A percentile compares a stretch with the other conserved stretches of the same genome.
Evolutionary conservation across 2,888 invertebrate species (phyloP).

Genomic region (Neria commutata): DNA sequence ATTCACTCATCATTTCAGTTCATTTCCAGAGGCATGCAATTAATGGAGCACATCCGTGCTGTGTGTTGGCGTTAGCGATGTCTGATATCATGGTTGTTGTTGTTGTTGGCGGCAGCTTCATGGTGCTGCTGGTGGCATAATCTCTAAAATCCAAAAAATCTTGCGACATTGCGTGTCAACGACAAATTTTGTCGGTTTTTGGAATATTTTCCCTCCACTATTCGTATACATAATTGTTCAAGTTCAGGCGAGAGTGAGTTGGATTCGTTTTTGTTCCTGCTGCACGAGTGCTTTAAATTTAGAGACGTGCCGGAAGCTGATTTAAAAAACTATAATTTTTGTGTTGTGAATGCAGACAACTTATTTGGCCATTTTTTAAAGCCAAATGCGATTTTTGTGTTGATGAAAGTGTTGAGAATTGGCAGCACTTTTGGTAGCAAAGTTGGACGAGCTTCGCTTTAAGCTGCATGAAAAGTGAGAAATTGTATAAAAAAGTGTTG

Average conservation of each 20-base stretch:
- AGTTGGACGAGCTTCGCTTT: no score
- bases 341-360: background rate
- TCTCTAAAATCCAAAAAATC: background rate
- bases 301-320: background rate
- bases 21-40: constrained; percentile 38
- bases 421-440: no score
- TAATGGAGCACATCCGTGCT: constrained; percentile 49
- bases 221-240: background rate
- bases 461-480: no score
- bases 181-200: constrained; percentile 19
- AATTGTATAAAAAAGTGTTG: no score
- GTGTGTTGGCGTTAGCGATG: background rate
- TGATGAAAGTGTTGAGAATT: no score
- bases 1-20: constrained; percentile 42
- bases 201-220: background rate
- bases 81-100: background rate
- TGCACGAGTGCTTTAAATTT: background rate
- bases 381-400: no score
- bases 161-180: constrained; percentile 23
- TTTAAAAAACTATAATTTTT: background rate
- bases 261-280: background rate
- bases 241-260: background rate
- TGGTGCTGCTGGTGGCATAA: background rate
- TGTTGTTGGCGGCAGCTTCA: background rate
- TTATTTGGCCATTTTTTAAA: no score